phyloP scores from a whole-genome alignment of 1,140 invertebrate genomes.

The Leguminivora glycinivorella region DNA sequence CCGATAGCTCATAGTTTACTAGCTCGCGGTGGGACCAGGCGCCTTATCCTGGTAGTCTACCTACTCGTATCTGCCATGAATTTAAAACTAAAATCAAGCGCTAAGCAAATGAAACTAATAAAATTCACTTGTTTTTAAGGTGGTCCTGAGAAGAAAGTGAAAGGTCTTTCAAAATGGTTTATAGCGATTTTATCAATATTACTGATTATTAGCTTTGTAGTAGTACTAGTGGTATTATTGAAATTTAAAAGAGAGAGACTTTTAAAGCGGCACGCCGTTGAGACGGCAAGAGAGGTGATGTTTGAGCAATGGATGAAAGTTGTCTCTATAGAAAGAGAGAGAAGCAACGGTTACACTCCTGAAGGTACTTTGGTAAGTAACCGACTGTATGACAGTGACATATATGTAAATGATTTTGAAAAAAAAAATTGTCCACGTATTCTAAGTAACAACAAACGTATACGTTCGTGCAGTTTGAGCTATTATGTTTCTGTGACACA shows the following conservation, averaged over 20 bases:
- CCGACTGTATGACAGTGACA: neutral
- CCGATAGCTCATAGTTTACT: too few species aligned
- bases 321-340: slow-evolving; percentile 10
- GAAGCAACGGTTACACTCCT: slow-evolving; percentile 8
- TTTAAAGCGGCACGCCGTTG: neutral
- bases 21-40: too few species aligned
- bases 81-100: neutral
- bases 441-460: neutral
- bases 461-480: neutral
- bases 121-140: neutral
- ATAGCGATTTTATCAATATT: neutral
- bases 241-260: neutral
- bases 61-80: too few species aligned
- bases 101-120: too few species aligned
- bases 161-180: neutral
- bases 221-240: neutral
- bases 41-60: too few species aligned
- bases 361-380: slow-evolving; percentile 13
- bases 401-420: neutral
- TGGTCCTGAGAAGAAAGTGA: neutral
- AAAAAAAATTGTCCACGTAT: neutral
- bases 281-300: slow-evolving; percentile 6
- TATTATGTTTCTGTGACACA: neutral
- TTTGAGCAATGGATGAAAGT: slow-evolving; percentile 18
- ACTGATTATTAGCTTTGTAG: neutral